Evolutionary conservation across 2,888 invertebrate species (phyloP).

Genomic region (Tethea ocularis): DNA sequence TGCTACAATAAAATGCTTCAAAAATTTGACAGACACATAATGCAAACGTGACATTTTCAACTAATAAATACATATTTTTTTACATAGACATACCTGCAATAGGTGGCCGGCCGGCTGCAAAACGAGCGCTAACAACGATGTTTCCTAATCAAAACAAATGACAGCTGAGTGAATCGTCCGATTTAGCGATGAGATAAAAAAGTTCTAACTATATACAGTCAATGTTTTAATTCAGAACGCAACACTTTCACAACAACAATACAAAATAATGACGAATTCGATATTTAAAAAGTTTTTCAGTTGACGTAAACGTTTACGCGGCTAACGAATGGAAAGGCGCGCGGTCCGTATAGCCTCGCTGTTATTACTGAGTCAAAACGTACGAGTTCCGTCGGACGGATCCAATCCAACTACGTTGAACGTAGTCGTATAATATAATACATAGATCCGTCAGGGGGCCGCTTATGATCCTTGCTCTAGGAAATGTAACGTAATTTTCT

Average conservation of each 20-base stretch:
- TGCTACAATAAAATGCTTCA: conserved; percentile 7
- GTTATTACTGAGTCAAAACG: conserved; percentile 67
- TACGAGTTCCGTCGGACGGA: conserved; percentile 40
- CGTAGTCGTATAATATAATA: conserved; percentile 41
- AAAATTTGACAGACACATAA: neutral
- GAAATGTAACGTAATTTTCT: conserved; percentile 40
- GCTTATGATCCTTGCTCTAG: conserved; percentile 44
- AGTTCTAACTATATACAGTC: conserved; percentile 26
- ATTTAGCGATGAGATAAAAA: conserved; percentile 37
- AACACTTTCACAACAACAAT: conserved; percentile 45
- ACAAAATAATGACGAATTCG: conserved; percentile 18
- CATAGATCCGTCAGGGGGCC: conserved; percentile 31
- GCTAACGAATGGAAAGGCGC: conserved; percentile 58
- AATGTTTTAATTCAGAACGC: conserved; percentile 28
- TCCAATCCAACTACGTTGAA: conserved; percentile 30
- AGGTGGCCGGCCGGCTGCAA: conserved; percentile 58
- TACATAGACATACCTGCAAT: conserved; percentile 63
- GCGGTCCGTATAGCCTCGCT: conserved; percentile 63
- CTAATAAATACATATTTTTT: neutral
- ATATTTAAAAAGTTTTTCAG: conserved; percentile 58
- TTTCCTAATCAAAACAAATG: conserved; percentile 72
- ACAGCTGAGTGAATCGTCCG: conserved; percentile 53
- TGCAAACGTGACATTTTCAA: neutral
- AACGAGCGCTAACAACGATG: conserved; percentile 41
- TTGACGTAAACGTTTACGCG: conserved; percentile 75